Percentiles rank a stretch among this genome's conserved stretches.
These are phyloP conservation scores for Mustela nigripes DNA, from an alignment of 2,113 vertebrate genomes.

Conservation along the genomic window DNA sequence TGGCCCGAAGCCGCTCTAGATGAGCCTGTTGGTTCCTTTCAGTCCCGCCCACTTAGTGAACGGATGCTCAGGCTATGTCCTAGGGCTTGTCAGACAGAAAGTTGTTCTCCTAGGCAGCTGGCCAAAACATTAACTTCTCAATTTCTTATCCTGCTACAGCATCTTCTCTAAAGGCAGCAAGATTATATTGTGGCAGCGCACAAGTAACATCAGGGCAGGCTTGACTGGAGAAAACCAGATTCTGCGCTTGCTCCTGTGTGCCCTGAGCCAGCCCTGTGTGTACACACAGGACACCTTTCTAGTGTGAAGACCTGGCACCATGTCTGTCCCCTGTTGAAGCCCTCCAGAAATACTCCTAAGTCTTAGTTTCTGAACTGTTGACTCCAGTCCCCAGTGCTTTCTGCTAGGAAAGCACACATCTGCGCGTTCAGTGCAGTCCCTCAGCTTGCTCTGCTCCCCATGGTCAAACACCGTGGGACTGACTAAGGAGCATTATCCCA, in stretches of 20 bases:
- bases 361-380: slow-evolving; percentile 73
- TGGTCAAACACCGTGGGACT: slow-evolving; percentile 73
- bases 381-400: slow-evolving; percentile 80
- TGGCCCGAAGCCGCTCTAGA: slow-evolving; percentile 88
- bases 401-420: slow-evolving; percentile 79
- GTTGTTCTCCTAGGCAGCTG: slow-evolving; percentile 79
- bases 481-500: slow-evolving; percentile 79
- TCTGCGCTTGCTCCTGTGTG: slow-evolving; percentile 76
- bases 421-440: slow-evolving; percentile 63
- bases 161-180: slow-evolving; percentile 85
- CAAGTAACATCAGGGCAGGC: slow-evolving; percentile 82
- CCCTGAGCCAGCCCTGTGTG: slow-evolving; percentile 77
- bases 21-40: slow-evolving; percentile 87
- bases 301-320: slow-evolving; percentile 81
- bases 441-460: slow-evolving; percentile 74
- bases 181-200: slow-evolving; percentile 72
- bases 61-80: slow-evolving; percentile 76
- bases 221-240: slow-evolving; percentile 83
- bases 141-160: slow-evolving; percentile 82
- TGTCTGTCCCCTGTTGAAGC: slow-evolving; percentile 73
- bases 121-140: slow-evolving; percentile 72
- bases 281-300: slow-evolving; percentile 78
- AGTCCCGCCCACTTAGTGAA: slow-evolving; percentile 77
- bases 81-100: slow-evolving; percentile 76
- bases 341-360: slow-evolving; percentile 64